Evolutionary conservation across 2,113 vertebrate species (phyloP).

Genomic region (Origma solitaria): DNA sequence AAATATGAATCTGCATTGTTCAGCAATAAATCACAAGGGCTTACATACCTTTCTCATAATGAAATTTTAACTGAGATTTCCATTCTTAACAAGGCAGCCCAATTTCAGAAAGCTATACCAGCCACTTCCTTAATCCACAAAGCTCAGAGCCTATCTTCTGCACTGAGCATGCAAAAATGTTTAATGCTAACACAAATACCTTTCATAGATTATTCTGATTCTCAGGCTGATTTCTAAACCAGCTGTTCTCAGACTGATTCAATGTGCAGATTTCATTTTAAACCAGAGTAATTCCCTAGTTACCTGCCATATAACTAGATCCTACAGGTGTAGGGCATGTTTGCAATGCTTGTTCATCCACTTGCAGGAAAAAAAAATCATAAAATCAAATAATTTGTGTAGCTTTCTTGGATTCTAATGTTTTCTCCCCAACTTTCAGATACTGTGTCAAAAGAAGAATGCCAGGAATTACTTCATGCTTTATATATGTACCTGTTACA

Average conservation of each 20-base stretch:
- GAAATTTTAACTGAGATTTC: constrained; percentile 27
- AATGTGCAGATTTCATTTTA: constrained; percentile 70
- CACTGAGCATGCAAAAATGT: constrained; percentile 59
- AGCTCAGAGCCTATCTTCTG: constrained; percentile 47
- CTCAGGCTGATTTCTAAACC: constrained; percentile 71
- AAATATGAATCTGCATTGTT: not conserved
- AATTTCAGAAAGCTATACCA: constrained; percentile 28
- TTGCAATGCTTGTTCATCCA: constrained; percentile 67
- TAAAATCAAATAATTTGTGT: constrained; percentile 68
- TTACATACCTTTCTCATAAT: not conserved
- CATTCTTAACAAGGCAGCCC: not conserved
- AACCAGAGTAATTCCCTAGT: constrained; percentile 70
- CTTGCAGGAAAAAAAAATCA: constrained; percentile 44
- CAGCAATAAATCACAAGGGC: not conserved
- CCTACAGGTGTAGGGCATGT: constrained; percentile 75
- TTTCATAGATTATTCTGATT: constrained; percentile 67
- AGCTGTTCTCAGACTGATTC: constrained; percentile 74
- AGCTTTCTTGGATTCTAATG: constrained; percentile 60
- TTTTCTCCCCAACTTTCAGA: constrained; percentile 64
- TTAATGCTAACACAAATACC: constrained; percentile 68
- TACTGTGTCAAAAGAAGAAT: constrained; percentile 62
- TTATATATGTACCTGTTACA: constrained; percentile 70
- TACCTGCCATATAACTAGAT: constrained; percentile 61
- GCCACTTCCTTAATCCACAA: constrained; percentile 11
- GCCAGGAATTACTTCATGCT: constrained; percentile 77